A percentile compares a stretch with the other conserved stretches of the same genome.
Evolutionary conservation across 2,888 invertebrate species (phyloP).

Genomic region (Vandiemenella viatica): DNA sequence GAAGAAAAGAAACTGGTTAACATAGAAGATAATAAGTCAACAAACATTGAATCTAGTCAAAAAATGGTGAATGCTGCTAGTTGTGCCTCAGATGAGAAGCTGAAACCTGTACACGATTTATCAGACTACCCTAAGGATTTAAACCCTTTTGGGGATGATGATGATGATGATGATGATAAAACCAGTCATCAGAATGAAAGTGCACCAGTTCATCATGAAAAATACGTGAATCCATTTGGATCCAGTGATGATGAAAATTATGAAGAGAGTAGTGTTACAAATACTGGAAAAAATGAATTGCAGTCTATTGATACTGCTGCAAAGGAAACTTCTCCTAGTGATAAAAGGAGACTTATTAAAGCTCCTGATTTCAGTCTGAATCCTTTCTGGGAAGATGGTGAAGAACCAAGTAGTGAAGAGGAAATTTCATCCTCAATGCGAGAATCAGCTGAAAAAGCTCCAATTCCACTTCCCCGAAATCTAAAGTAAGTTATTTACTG

Average conservation of each 20-base stretch:
- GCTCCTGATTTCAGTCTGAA: conserved; percentile 42
- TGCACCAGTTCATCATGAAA: conserved; percentile 22
- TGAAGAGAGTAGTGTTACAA: conserved; percentile 11
- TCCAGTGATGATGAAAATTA: conserved; percentile 46
- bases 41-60: neutral
- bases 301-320: neutral
- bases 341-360: conserved; percentile 13
- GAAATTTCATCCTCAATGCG: conserved; percentile 21
- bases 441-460: conserved; percentile 18
- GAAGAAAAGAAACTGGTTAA: neutral
- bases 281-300: neutral
- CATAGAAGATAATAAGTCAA: neutral
- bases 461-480: conserved; percentile 34
- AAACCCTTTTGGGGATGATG: conserved; percentile 70
- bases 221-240: conserved; percentile 43
- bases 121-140: conserved; percentile 58
- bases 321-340: neutral
- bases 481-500: conserved; percentile 25
- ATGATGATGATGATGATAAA: conserved; percentile 33
- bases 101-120: conserved; percentile 10
- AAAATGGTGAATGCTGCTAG: conserved; percentile 1
- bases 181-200: conserved; percentile 19
- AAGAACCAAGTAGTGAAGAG: conserved; percentile 43
- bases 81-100: neutral
- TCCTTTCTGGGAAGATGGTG: conserved; percentile 61